phyloP scores from a whole-genome alignment of 1,140 invertebrate genomes.

The Rhopalosiphum padi region DNA sequence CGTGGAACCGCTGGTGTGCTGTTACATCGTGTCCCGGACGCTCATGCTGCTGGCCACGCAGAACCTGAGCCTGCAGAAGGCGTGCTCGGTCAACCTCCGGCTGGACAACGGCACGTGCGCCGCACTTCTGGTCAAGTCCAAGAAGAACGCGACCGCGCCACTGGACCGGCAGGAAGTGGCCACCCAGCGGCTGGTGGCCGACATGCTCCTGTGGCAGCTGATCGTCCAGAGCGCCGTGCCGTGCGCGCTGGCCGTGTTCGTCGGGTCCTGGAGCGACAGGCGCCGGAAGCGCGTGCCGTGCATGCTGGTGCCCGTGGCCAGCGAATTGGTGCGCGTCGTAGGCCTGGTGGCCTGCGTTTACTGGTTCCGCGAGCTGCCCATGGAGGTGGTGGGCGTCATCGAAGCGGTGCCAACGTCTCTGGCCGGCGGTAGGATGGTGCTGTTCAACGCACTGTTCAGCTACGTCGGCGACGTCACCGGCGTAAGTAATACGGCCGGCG shows the following conservation, averaged over 20 bases:
- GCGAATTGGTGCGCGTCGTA: conserved; percentile 77
- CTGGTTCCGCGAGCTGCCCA: conserved; percentile 71
- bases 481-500: conserved; percentile 68
- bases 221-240: conserved; percentile 77
- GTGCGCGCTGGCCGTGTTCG: conserved; percentile 77
- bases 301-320: conserved; percentile 81
- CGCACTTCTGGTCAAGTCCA: conserved; percentile 71
- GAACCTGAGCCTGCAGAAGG: conserved; percentile 83
- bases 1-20: conserved; percentile 79
- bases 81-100: conserved; percentile 79
- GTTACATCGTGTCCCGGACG: conserved; percentile 82
- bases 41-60: conserved; percentile 77
- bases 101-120: conserved; percentile 76
- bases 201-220: conserved; percentile 81
- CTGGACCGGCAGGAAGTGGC: conserved; percentile 64
- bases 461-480: conserved; percentile 86
- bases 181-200: conserved; percentile 74
- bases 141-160: conserved; percentile 67
- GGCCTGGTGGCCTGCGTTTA: conserved; percentile 80
- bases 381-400: conserved; percentile 77
- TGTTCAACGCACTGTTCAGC: conserved; percentile 89
- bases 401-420: conserved; percentile 79
- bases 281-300: conserved; percentile 80
- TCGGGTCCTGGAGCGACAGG: conserved; percentile 67
- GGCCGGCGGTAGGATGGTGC: conserved; percentile 85